phyloP scores from a whole-genome alignment of 2,113 vertebrate species.

The Psittacara wagleri region DNA sequence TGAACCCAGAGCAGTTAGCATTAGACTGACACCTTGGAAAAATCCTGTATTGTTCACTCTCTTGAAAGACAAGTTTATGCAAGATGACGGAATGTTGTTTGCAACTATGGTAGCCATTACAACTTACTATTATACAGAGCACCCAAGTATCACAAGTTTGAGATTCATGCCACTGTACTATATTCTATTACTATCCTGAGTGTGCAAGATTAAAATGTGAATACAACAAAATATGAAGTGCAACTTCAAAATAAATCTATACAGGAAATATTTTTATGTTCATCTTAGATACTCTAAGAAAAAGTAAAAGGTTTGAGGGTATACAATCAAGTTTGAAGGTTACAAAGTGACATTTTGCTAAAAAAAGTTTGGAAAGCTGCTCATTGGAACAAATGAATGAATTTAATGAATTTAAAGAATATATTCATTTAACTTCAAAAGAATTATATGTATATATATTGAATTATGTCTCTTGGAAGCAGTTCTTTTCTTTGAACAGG shows the following conservation, averaged over 20 bases:
- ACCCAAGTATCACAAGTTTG: neutral
- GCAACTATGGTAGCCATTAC: neutral
- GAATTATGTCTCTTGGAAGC: neutral
- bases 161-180: neutral
- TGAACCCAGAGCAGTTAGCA: too few species aligned
- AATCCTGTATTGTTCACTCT: neutral
- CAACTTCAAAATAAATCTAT: neutral
- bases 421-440: too few species aligned
- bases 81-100: neutral
- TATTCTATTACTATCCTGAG: neutral
- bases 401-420: too few species aligned
- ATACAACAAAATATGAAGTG: neutral
- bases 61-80: neutral
- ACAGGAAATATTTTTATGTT: neutral
- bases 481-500: neutral
- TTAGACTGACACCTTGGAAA: neutral
- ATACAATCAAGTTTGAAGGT: neutral
- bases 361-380: neutral
- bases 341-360: neutral
- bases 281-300: neutral
- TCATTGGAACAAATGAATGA: too few species aligned
- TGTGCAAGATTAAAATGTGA: neutral
- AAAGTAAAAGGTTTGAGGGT: neutral
- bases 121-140: neutral
- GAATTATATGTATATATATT: neutral